Percentiles rank a stretch among this genome's conserved stretches.
Conservation (phyloP, 2,888 invertebrate genomes). For the Mythimna impura region DNA sequence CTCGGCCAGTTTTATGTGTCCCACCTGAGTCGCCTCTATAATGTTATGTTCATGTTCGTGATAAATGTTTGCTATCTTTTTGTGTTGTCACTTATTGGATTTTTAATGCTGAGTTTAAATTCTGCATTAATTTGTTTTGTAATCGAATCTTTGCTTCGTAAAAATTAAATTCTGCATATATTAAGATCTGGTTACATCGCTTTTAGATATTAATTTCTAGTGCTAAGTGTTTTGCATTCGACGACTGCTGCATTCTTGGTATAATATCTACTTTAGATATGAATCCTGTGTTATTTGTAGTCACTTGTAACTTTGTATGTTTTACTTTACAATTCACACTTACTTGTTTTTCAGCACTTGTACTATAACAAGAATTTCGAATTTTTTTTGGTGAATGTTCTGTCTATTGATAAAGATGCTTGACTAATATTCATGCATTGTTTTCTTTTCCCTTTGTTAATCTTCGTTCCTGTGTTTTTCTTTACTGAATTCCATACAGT, state of each 20-base stretch:
- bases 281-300: constrained; percentile 16
- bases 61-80: constrained; percentile 63
- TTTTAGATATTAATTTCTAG: constrained; percentile 56
- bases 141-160: constrained; percentile 37
- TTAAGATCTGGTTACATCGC: constrained; percentile 44
- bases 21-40: constrained; percentile 71
- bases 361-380: neutral
- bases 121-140: constrained; percentile 58
- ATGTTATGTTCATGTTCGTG: constrained; percentile 67
- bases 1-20: constrained; percentile 76
- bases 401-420: neutral
- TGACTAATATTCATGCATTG: neutral
- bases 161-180: constrained; percentile 41
- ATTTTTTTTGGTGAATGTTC: neutral
- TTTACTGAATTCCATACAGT: neutral
- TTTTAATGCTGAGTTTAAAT: constrained; percentile 53
- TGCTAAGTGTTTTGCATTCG: constrained; percentile 43
- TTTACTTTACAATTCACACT: neutral
- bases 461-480: neutral
- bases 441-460: neutral
- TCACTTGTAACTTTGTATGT: constrained; percentile 29
- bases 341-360: neutral
- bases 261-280: constrained; percentile 36
- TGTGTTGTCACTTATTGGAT: constrained; percentile 54
- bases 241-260: constrained; percentile 39